Base-by-base conservation (phyloP, 1,140 invertebrate species). In the Agrilus planipennis region DNA sequence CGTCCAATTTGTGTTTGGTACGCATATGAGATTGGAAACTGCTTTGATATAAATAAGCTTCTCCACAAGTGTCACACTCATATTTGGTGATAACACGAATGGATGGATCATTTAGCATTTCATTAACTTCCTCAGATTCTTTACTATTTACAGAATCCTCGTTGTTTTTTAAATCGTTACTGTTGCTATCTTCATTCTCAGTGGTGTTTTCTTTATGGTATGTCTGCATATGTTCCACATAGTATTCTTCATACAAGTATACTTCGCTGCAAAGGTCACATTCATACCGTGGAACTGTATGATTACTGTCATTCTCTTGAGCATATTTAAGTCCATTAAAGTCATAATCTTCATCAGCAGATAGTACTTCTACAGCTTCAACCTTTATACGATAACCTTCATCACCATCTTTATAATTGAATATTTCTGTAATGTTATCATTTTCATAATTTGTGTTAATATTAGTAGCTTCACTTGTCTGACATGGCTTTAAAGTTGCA, bases 11-110 rank as follows among this genome's bases (percentile, higher is more conserved):
- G 21, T 39, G 37, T 10, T 29, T 27, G 3, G n/a, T 17, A 9
- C 21, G 15, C 32, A 45, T 34, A 18, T 45, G 41, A 9, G 36
- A 16, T 20, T 36, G 19, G 9, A 42, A 27, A 3, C 17, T 11
- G 5, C 22, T n/a, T 3, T 6, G 12, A 36, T 22, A 23, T 11
- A 32, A 37, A 21, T 32, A 27, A 4, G 18, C 28, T 17, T 27
- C 30, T 18, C 31, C 41, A 18, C 41, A 42, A 15, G 39, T 25
- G 4, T 1, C 12, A 39, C 44, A 46, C 34, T 38, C 30, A 39
- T 42, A 34, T 25, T 34, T 31, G 10, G 15, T n/a, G 15, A 34
- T 23, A n/a, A 23, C 36, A 9, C 28, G 15, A 14, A 17, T n/a
- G n/a, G n/a, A n/a, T n/a, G n/a, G 20, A 6, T 15, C 21, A 7